Evolutionary conservation across 2,113 vertebrate species (phyloP).

Genomic region (Atrichornis clamosus): DNA sequence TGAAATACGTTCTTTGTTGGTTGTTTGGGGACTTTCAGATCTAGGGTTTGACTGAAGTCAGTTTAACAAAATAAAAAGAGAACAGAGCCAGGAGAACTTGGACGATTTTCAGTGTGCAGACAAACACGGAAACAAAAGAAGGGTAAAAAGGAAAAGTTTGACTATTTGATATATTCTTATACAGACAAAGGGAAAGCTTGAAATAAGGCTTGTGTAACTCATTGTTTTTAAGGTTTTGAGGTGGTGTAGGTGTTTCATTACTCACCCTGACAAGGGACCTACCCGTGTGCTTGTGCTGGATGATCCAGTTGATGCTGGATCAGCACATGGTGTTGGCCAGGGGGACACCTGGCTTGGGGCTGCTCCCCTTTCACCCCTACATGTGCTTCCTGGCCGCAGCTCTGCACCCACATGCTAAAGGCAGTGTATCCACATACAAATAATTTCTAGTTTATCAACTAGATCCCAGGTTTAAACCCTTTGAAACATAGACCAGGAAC

Average conservation of each 20-base stretch:
- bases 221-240: neutral
- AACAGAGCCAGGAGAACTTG: neutral
- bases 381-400: neutral
- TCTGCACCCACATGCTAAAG: neutral
- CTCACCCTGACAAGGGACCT: neutral
- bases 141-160: neutral
- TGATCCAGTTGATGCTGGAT: neutral
- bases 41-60: neutral
- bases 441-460: neutral
- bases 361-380: neutral
- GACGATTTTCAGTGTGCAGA: neutral
- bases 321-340: neutral
- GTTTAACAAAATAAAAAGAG: neutral
- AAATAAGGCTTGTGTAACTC: neutral
- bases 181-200: neutral
- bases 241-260: neutral
- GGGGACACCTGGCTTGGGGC: neutral
- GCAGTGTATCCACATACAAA: neutral
- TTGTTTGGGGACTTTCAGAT: constrained; percentile 8
- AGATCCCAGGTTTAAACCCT: neutral
- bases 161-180: neutral
- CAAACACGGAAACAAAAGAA: neutral
- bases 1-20: constrained; percentile 16
- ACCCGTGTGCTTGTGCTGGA: rapidly evolving
- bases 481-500: neutral